Evolutionary conservation across 2,888 invertebrate genomes (phyloP).

Genomic region (Microctonus hyperodae): DNA sequence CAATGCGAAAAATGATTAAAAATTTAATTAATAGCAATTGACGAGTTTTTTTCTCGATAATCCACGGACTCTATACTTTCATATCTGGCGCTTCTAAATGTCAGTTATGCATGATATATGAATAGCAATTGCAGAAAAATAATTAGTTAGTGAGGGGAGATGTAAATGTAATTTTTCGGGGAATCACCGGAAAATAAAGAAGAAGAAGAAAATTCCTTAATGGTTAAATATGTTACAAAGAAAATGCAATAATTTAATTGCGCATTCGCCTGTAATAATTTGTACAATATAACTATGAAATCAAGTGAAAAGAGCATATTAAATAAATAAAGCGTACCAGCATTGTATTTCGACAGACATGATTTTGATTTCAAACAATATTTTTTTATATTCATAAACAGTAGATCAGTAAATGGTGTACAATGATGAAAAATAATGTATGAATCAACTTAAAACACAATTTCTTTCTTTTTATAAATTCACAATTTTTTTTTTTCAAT

Average conservation of each 20-base stretch:
- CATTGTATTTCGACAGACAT: conserved; percentile 51
- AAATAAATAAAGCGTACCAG: conserved; percentile 61
- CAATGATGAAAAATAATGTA: background rate
- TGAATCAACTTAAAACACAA: conserved; percentile 15
- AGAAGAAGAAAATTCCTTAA: conserved; percentile 15
- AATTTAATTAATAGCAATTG: conserved; percentile 15
- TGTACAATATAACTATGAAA: conserved; percentile 61
- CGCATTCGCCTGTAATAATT: conserved; percentile 62
- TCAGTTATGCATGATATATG: conserved; percentile 33
- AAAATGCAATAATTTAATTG: conserved; percentile 47
- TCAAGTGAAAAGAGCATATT: conserved; percentile 35
- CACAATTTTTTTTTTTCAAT: conserved; percentile 63
- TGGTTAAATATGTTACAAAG: conserved; percentile 14
- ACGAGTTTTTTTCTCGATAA: background rate
- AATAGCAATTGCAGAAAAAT: conserved; percentile 16
- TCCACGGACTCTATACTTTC: conserved; percentile 52
- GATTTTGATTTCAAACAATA: conserved; percentile 23
- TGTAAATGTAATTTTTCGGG: too few species aligned
- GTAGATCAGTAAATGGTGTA: too few species aligned
- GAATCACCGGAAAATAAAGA: background rate
- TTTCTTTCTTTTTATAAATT: conserved; percentile 31
- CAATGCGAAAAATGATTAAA: conserved; percentile 23
- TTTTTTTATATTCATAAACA: background rate
- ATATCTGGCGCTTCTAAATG: conserved; percentile 45
- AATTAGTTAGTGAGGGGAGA: conserved; percentile 4